These are phyloP conservation scores for Varanus salvator DNA, from an alignment of 2,113 vertebrate species.

Conservation along the genomic window DNA sequence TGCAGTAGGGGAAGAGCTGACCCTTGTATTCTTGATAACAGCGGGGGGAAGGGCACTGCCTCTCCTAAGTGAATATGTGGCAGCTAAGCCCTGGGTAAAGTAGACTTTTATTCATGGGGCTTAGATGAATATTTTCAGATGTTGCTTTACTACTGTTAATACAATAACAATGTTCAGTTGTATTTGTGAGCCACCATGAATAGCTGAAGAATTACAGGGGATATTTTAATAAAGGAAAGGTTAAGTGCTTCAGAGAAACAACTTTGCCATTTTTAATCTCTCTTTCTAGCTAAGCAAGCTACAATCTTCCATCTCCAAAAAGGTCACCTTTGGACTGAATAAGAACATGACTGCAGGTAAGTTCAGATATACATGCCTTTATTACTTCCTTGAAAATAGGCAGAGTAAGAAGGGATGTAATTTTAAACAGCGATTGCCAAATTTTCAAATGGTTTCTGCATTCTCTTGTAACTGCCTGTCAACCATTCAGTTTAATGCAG, in stretches of 20 bases:
- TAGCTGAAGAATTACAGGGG: neutral
- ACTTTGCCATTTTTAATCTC: constrained; percentile 6
- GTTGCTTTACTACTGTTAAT: neutral
- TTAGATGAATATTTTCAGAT: neutral
- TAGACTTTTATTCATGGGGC: neutral
- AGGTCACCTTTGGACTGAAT: constrained; percentile 86
- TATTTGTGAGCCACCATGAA: neutral
- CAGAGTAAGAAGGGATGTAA: neutral
- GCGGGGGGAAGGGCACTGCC: neutral
- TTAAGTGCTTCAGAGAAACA: neutral
- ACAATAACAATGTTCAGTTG: neutral
- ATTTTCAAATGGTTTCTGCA: neutral
- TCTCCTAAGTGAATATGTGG: neutral
- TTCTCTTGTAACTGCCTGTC: neutral
- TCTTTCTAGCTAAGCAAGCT: constrained; percentile 69
- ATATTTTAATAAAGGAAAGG: neutral
- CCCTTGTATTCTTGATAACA: no score
- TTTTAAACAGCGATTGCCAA: neutral
- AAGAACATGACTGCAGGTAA: constrained; percentile 87
- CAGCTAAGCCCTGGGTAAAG: neutral
- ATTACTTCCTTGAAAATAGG: neutral
- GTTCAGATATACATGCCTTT: constrained; percentile 16
- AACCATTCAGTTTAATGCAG: neutral
- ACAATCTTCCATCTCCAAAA: constrained; percentile 77
- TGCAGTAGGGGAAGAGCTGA: no score